phyloP scores from a whole-genome alignment of 2,797 vertebrate genomes.

The Anguilla obscura region DNA sequence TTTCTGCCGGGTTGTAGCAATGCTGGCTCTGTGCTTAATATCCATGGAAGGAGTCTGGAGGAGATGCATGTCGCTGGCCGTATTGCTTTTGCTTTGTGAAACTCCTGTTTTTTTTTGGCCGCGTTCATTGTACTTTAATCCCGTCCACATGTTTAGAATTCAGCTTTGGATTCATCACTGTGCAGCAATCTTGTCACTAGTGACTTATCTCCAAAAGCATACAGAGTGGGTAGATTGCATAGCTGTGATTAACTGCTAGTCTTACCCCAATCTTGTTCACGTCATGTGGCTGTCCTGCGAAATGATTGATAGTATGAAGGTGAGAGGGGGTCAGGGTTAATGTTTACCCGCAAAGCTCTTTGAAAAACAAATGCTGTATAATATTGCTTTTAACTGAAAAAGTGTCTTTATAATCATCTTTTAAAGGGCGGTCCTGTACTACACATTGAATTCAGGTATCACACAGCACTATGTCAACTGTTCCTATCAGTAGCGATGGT shows the following conservation, averaged over 20 bases:
- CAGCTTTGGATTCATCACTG: neutral
- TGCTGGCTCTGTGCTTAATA: neutral
- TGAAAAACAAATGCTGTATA: neutral
- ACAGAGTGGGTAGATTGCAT: neutral
- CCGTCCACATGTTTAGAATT: constrained; percentile 2
- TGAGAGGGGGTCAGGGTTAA: neutral
- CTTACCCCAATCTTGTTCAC: neutral
- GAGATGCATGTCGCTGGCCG: neutral
- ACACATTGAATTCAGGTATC: neutral
- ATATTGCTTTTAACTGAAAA: neutral
- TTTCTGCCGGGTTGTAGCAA: neutral
- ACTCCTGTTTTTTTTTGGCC: neutral
- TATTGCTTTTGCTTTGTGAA: neutral
- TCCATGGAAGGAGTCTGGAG: neutral
- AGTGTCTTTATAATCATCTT: neutral
- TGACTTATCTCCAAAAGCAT: neutral
- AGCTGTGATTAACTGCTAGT: neutral
- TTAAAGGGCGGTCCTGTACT: neutral
- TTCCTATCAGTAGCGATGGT: neutral
- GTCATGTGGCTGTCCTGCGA: neutral
- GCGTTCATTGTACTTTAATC: neutral
- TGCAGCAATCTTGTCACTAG: neutral
- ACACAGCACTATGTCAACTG: neutral
- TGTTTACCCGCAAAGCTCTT: neutral
- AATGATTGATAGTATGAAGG: neutral